phyloP scores from a whole-genome alignment of 2,797 vertebrate species.

The Vultur gryphus region DNA sequence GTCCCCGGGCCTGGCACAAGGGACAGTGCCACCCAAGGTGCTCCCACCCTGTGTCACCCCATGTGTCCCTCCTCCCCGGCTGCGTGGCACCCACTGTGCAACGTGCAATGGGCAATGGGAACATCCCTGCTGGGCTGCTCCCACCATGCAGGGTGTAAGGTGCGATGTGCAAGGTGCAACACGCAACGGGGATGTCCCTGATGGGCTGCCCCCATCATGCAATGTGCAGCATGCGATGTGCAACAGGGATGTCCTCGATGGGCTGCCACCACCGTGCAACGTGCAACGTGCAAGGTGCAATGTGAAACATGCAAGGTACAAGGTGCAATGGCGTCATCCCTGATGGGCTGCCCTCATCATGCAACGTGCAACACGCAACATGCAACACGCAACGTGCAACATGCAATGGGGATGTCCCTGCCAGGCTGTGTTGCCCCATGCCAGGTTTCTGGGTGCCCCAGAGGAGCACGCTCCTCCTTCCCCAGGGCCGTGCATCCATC shows the following conservation, averaged over 20 bases:
- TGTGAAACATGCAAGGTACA: not conserved
- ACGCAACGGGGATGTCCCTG: not conserved
- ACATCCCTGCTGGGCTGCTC: not conserved
- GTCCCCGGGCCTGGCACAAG: not conserved
- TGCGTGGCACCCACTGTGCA: accelerated
- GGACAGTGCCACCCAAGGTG: not conserved
- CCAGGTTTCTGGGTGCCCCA: not conserved
- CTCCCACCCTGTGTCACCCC: not conserved
- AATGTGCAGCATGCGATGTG: too few species aligned
- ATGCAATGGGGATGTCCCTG: not conserved
- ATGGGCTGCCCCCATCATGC: not conserved
- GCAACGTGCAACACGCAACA: not conserved
- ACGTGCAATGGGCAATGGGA: not conserved
- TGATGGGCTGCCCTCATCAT: not conserved
- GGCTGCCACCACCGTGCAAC: not conserved
- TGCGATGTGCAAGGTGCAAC: not conserved
- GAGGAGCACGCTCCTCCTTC: accelerated
- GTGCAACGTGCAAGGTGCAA: not conserved
- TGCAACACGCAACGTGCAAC: accelerated
- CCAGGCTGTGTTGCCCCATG: not conserved
- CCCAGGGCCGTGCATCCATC: not conserved
- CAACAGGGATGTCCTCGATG: not conserved
- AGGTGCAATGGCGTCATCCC: not conserved
- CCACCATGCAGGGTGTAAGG: not conserved
- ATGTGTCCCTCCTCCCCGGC: not conserved